phyloP scores from a whole-genome alignment of 2,113 vertebrate genomes.

The Petrocephalus zakoni region DNA sequence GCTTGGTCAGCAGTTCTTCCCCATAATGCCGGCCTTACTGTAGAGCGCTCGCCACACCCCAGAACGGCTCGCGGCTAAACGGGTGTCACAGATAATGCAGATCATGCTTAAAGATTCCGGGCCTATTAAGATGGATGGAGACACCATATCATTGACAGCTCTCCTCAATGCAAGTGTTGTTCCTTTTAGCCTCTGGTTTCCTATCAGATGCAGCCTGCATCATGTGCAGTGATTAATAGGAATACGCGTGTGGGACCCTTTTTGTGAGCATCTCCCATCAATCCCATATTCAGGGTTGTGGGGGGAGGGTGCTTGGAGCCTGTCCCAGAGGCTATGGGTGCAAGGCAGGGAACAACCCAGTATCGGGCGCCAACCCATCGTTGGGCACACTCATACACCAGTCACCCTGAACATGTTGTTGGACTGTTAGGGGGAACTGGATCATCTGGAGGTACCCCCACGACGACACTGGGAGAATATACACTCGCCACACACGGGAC shows the following conservation, averaged over 20 bases:
- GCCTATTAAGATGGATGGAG: background rate
- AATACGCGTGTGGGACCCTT: background rate
- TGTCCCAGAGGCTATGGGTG: too few relatives aligned
- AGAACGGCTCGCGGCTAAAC: background rate
- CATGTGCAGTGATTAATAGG: too few relatives aligned
- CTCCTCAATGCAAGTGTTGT: background rate
- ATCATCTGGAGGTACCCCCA: too few relatives aligned
- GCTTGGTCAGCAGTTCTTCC: background rate
- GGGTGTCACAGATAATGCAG: background rate
- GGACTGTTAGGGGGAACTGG: too few relatives aligned
- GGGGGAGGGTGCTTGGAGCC: too few relatives aligned
- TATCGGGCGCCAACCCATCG: too few relatives aligned
- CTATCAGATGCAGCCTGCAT: background rate
- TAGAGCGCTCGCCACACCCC: background rate
- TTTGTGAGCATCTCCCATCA: background rate
- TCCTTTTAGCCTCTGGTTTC: background rate
- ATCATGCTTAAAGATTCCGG: background rate
- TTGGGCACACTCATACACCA: too few relatives aligned
- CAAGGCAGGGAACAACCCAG: too few relatives aligned
- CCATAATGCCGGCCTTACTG: background rate
- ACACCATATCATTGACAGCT: background rate
- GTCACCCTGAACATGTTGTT: too few relatives aligned
- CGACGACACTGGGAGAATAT: too few relatives aligned
- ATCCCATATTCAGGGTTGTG: too few relatives aligned
- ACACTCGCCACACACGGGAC: too few relatives aligned